Base-by-base conservation (phyloP, 2,797 vertebrate genomes). In the Acanthiza pusilla region DNA sequence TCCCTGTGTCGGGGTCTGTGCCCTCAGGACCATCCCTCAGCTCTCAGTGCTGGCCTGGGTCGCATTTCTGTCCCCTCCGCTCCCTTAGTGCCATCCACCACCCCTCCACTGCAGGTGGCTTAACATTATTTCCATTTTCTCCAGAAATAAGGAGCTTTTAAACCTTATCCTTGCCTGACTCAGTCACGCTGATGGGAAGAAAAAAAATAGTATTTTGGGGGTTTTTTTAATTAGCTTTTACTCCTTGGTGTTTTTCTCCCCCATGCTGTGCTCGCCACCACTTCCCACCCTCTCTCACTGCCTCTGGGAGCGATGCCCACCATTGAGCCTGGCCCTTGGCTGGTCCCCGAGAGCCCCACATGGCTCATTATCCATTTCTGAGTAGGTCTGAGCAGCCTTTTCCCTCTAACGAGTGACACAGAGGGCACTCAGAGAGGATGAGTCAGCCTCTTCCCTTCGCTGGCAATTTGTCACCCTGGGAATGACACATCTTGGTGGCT, bases 211-310 rank as follows among this genome's bases (percentile, higher is more conserved):
- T 15, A 8, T 48, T 43, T n/a, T 10, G 27, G 7, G 32, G 12
- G 4, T 17, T 10, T 54, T 36, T 38, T 29, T 23, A 11, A 51
- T n/a, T 13, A 22, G 9, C 6, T 55, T 34, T 51, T n/a, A 15
- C 23, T 60, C n/a, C n/a, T 4, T 9, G 8, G 7, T 38, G 61
- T 1, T 45, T 61, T 40, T 16, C 14, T 50, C 10, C n/a, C 29
- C 22, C 3, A 0, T 3, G 3, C 40, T 9, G 42, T 13, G 29
- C 51, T 45, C 0, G 2, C 14, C 5, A 16, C 3, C n/a, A 26
- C 20, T n/a, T 22, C 1, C 21, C 1, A 1, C 51, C 12, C 13
- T 26, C 16, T 13, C 53, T 1, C 6, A 6, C 23, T 13, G 66
- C 43, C 32, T 5, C 1, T 0, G 15, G 19, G 16, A 26, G 9